phyloP scores from a whole-genome alignment of 2,797 vertebrate genomes.

The Dendrocincla fuliginosa region DNA sequence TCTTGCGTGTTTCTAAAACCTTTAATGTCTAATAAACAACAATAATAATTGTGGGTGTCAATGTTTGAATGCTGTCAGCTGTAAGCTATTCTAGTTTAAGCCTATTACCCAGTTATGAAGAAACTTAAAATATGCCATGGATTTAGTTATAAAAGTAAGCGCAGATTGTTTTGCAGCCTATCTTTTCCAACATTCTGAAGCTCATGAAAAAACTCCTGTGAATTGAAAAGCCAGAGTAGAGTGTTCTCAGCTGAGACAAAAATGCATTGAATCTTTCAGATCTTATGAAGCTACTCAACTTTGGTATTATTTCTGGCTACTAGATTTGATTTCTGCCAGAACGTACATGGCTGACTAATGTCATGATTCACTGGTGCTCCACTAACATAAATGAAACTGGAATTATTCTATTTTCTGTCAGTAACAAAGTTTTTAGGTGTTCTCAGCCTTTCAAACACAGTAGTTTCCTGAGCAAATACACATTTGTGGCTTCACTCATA shows the following conservation, averaged over 20 bases:
- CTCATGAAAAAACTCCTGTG: background rate
- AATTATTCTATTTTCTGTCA: constrained; percentile 1
- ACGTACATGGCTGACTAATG: background rate
- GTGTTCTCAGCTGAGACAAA: background rate
- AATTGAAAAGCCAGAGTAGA: background rate
- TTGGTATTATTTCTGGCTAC: background rate
- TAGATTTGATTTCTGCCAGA: background rate
- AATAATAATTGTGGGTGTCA: background rate
- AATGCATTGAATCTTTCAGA: background rate
- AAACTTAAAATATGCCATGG: background rate
- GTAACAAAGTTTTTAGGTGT: background rate
- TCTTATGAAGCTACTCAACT: background rate
- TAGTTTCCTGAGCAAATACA: background rate
- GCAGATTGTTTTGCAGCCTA: background rate
- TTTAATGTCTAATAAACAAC: background rate
- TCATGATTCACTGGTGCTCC: background rate
- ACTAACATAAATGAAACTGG: constrained; percentile 15
- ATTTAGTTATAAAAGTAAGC: background rate
- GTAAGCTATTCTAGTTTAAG: background rate
- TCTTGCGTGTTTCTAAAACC: background rate
- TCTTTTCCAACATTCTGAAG: background rate
- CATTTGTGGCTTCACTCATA: background rate
- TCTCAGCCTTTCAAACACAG: background rate
- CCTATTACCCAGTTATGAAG: background rate
- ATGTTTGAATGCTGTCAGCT: background rate